These are phyloP conservation scores for Phainopepla nitens DNA, from an alignment of 2,113 vertebrate species.

Conservation along the genomic window DNA sequence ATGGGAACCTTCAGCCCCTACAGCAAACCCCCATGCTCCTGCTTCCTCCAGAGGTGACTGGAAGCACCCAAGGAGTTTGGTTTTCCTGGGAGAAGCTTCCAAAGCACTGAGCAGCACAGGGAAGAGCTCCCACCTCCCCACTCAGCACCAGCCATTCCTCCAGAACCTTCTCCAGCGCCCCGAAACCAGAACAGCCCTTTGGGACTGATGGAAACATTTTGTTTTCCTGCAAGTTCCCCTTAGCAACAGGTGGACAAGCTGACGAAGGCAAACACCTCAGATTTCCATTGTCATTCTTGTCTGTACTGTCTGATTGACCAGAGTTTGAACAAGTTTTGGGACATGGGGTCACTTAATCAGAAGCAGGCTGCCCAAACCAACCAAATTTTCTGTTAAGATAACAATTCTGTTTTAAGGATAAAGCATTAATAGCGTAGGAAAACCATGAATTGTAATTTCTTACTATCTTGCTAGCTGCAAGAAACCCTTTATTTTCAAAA, in stretches of 20 bases:
- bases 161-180: neutral
- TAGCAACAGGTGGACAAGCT: neutral
- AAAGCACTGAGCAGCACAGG: neutral
- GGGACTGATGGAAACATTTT: neutral
- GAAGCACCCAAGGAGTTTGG: rapidly evolving
- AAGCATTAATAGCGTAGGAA: neutral
- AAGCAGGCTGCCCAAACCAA: neutral
- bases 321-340: neutral
- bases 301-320: neutral
- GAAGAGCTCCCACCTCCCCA: neutral
- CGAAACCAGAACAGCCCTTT: neutral
- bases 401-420: neutral
- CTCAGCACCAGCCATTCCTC: neutral
- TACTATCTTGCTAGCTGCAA: neutral
- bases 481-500: neutral
- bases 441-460: neutral
- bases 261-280: neutral
- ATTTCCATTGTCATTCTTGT: neutral
- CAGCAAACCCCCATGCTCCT: neutral
- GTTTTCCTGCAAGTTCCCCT: neutral
- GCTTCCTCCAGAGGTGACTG: neutral
- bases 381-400: neutral
- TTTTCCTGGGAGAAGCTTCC: neutral
- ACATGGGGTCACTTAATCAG: neutral
- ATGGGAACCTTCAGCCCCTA: neutral